Percentiles rank a stretch among this genome's conserved stretches.
Conservation (phyloP, 2,113 vertebrate genomes). For the Cryptomyrus ogoouensis region DNA sequence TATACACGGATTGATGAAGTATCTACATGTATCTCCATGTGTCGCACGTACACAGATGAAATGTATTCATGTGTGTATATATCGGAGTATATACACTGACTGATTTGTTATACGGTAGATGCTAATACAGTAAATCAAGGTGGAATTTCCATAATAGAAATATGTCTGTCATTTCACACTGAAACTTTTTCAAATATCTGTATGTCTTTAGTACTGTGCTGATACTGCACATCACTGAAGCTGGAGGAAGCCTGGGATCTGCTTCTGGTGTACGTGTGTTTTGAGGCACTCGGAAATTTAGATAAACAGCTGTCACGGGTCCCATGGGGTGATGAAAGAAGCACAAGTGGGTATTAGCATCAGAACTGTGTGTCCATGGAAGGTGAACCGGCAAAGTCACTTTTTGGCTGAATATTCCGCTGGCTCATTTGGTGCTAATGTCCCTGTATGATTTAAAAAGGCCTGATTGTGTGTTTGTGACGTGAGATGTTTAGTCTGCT, state of each 20-base stretch:
- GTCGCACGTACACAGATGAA: background rate
- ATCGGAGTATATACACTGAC: background rate
- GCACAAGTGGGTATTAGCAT: background rate
- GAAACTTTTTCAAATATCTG: background rate
- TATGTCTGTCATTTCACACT: background rate
- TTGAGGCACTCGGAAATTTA: slow-evolving; percentile 59
- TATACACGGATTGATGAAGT: background rate
- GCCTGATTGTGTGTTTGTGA: background rate
- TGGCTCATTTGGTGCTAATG: background rate
- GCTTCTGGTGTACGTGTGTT: slow-evolving; percentile 11
- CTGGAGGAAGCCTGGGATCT: background rate
- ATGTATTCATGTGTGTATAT: background rate
- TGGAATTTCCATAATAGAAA: background rate
- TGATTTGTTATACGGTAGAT: background rate
- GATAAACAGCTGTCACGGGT: slow-evolving; percentile 60
- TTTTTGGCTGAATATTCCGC: background rate
- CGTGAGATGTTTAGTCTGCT: background rate
- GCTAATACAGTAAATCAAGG: background rate
- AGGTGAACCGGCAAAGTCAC: background rate
- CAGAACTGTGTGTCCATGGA: background rate
- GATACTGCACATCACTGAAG: background rate
- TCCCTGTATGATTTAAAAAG: background rate
- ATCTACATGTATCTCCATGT: background rate
- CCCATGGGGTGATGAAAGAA: slow-evolving; percentile 30
- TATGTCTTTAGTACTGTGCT: background rate